Evolutionary conservation across 2,888 invertebrate species (phyloP), one percentile per base, ranked within the genome.

Genomic region (Zhuqinia jingwanae): DNA sequence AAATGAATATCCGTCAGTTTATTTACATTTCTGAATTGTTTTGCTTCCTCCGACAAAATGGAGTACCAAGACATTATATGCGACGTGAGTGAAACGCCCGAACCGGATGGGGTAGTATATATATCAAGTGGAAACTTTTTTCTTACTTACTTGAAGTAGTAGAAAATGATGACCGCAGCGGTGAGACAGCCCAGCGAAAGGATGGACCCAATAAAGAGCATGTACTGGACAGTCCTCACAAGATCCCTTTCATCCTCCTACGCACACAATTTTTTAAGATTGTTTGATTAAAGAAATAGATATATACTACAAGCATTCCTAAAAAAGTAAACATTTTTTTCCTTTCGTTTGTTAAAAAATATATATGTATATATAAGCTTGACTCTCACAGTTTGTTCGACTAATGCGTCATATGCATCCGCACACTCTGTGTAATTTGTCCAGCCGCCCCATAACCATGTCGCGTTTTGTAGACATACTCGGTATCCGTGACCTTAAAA

Each of bases 131-230:
- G n/a, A n/a, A n/a, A n/a, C n/a, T n/a, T n/a, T n/a, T 36, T 36
- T 36, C 36, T 8, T 47, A 90, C 92, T 92, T 91, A 93, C 93
- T 92, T 92, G 91, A 93, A 93, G 89, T 92, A 92, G 85, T 92
- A 92, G 91, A 93, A 93, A 65, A 93, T 92, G 90, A 92, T 92
- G 47, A 93, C 91, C 0, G 93, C 92, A 63, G 92, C 88, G 25
- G 91, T 75, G 2, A 93, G 91, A n/a, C 92, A 91, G 47, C 92
- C 88, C 36, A 93, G 90, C 0, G 93, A 93, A n/a, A 92, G 90
- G 63, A 92, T 91, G 27, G 92, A 92, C 45, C 92, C 92, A 36
- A 92, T 92, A 90, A 93, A 93, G 78, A 92, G 92, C 60, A 93
- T 92, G 89, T 92, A 92, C 53, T 92, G 91, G 60, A 93, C 91